Conservation (phyloP, 2,797 vertebrate genomes). For the Petrocephalus sullivani region DNA sequence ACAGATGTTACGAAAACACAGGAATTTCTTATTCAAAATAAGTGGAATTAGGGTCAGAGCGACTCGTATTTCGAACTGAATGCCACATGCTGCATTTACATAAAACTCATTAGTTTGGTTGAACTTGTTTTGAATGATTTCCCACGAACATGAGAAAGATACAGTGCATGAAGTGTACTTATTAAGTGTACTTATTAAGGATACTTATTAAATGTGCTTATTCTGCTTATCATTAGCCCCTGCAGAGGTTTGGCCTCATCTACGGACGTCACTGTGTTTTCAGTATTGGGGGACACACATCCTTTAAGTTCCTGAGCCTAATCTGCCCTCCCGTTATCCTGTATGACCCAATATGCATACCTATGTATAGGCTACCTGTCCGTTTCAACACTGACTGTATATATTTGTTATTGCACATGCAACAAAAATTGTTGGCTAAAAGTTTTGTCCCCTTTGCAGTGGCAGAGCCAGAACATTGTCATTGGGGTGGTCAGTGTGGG, state of each 20-base stretch:
- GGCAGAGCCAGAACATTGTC: too few species aligned
- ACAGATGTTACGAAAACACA: slow-evolving; percentile 53
- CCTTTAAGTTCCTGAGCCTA: neutral
- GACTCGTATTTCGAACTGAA: slow-evolving; percentile 76
- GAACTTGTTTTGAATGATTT: slow-evolving; percentile 72
- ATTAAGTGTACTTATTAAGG: neutral
- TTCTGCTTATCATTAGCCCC: too few species aligned
- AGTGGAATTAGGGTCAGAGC: slow-evolving; percentile 71
- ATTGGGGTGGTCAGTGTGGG: too few species aligned
- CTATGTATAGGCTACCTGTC: neutral
- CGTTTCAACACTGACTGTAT: neutral
- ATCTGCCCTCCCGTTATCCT: neutral
- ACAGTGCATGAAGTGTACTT: neutral
- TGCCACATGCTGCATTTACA: slow-evolving; percentile 75
- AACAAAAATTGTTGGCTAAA: neutral
- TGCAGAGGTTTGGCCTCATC: neutral
- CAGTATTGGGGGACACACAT: neutral
- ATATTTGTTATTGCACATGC: neutral
- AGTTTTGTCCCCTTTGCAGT: neutral
- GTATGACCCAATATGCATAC: neutral
- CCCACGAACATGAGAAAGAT: slow-evolving; percentile 46
- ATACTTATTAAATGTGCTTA: neutral
- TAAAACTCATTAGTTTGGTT: slow-evolving; percentile 74
- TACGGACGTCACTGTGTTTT: neutral
- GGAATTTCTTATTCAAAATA: slow-evolving; percentile 79